These are phyloP conservation scores for Bombus waltoni DNA, from an alignment of 1,140 invertebrate species.

Conservation along the genomic window DNA sequence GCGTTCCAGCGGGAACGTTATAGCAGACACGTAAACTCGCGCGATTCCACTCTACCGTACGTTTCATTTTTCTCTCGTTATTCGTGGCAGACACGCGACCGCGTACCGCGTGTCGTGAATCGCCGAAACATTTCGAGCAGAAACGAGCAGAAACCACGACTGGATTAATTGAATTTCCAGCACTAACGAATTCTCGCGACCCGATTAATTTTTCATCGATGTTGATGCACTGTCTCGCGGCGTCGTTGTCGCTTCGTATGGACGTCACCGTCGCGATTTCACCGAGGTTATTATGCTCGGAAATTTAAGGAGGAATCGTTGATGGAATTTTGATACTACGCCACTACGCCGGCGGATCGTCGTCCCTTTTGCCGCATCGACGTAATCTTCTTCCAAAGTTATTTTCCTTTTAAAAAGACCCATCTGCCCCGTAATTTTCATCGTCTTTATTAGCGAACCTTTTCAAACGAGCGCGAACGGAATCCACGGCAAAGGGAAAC, in stretches of 20 bases:
- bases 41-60: background rate
- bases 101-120: background rate
- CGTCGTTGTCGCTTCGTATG: background rate
- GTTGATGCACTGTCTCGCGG: background rate
- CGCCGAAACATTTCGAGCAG: too few species aligned
- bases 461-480: conserved; percentile 13
- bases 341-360: too few species aligned
- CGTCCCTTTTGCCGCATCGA: background rate
- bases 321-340: conserved; percentile 15
- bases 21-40: background rate
- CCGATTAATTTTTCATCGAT: too few species aligned
- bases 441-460: conserved; percentile 38
- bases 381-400: conserved; percentile 16
- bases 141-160: too few species aligned
- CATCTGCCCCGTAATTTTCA: conserved; percentile 20
- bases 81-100: background rate
- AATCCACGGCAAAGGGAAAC: conserved; percentile 20
- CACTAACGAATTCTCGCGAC: too few species aligned
- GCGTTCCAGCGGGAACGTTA: background rate
- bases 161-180: too few species aligned
- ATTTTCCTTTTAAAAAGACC: conserved; percentile 2
- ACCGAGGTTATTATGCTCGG: too few species aligned
- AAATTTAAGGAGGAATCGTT: background rate
- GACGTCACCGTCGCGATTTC: background rate
- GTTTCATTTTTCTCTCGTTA: background rate